Percentiles rank a stretch among this genome's conserved stretches.
These are phyloP conservation scores for Telenomus remus DNA, from an alignment of 1,140 invertebrate species.

Conservation along the genomic window DNA sequence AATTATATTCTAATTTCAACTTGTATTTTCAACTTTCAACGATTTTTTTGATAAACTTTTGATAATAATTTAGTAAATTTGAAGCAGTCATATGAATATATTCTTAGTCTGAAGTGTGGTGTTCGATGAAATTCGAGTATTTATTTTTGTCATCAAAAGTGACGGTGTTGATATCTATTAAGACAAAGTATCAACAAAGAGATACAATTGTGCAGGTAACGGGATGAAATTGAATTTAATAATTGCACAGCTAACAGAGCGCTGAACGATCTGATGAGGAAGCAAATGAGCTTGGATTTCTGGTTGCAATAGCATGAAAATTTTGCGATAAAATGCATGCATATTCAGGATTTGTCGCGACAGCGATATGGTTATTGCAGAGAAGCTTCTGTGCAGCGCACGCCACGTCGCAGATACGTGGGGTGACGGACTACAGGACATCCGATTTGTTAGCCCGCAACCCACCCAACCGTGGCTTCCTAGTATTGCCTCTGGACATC, in stretches of 20 bases:
- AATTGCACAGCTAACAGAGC: constrained; percentile 4
- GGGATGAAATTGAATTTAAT: constrained; percentile 1
- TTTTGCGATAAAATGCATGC: constrained; percentile 63
- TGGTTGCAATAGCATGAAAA: constrained; percentile 5
- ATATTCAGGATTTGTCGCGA: constrained; percentile 72
- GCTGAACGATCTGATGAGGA: not conserved
- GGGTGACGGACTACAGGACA: constrained; percentile 74
- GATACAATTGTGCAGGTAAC: not conserved
- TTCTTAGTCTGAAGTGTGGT: too few species aligned
- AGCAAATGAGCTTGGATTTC: constrained; percentile 5
- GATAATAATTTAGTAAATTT: too few species aligned
- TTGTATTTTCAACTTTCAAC: too few species aligned
- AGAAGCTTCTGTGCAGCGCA: constrained; percentile 53
- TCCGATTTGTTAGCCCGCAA: constrained; percentile 72
- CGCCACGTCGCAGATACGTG: constrained; percentile 64
- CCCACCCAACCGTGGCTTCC: constrained; percentile 44
- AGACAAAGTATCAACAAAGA: too few species aligned
- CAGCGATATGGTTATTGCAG: constrained; percentile 61
- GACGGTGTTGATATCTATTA: too few species aligned
- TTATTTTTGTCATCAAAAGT: too few species aligned
- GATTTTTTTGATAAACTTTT: too few species aligned
- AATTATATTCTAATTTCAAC: not conserved
- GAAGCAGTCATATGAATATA: too few species aligned
- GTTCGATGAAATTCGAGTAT: too few species aligned
- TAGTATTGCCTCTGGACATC: constrained; percentile 40